Evolutionary conservation across 2,797 vertebrate genomes (phyloP), one percentile per base, ranked within the genome.

Genomic region (Rousettus madagascariensis): DNA sequence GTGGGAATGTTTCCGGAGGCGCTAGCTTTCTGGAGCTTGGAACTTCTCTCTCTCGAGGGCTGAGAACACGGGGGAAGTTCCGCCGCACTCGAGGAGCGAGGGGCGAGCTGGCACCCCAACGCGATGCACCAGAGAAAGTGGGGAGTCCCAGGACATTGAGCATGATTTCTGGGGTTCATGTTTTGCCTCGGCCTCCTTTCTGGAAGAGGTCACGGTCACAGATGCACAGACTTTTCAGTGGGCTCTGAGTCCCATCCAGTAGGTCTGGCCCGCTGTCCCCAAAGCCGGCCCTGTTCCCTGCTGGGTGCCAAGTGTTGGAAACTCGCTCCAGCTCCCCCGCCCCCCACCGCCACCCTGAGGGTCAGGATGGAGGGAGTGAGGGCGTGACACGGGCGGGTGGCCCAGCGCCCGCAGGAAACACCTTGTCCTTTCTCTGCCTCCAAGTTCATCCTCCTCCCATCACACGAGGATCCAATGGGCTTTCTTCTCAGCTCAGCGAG

Each of bases 301-400:
- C 61, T 78, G 24, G 55, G 69, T 8, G 16, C 41, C 0, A 1
- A 10, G 17, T 6, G 5, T 30, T 0, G 13, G 55, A 11, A 49
- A 13, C 46, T 24, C 17, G 46, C 28, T 4, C 26, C 22, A 7
- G 13, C 12, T 30, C 84, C 53, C 80, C n/a, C 22, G 6, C 3
- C 68, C n/a, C 65, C 0, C 55, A 3, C 20, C 9, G 2, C 26
- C 13, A 6, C 38, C 43, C 43, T 12, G 12, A 49, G 46, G 46
- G 46, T 49, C 46, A 49, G 0, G 9, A 26, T 6, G 0, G 1
- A 41, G 43, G 72, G 7, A 7, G 0, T 2, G 3, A 63, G 80
- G 55, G 20, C 33, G 3, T 1, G 36, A 16, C 0, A 1, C 2
- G 49, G 8, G 8, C 28, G 49, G 8, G 8, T 20, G 7, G 36